Evolutionary conservation across 2,888 invertebrate species (phyloP).

Genomic region (Helleia helle): DNA sequence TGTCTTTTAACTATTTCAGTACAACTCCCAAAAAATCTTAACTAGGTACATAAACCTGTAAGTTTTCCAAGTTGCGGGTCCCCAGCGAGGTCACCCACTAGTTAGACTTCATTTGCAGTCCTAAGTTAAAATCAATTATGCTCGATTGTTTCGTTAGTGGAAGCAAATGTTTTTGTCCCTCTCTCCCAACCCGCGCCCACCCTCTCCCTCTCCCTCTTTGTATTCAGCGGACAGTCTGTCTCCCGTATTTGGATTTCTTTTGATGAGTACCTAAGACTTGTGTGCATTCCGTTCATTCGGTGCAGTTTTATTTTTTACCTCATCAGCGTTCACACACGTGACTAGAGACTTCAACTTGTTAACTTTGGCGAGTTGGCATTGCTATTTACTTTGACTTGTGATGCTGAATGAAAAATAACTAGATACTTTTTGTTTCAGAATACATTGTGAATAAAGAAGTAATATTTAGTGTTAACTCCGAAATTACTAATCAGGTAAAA

Average conservation of each 20-base stretch:
- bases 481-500: too few species aligned
- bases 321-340: constrained; percentile 21
- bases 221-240: constrained; percentile 56
- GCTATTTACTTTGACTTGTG: neutral
- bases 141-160: constrained; percentile 68
- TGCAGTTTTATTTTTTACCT: constrained; percentile 23
- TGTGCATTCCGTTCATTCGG: constrained; percentile 31
- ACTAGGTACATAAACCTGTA: too few species aligned
- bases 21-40: too few species aligned
- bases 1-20: too few species aligned
- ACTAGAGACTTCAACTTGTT: constrained; percentile 10
- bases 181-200: constrained; percentile 19
- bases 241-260: constrained; percentile 62
- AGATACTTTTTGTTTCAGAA: too few species aligned
- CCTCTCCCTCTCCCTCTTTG: constrained; percentile 35
- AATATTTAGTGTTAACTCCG: too few species aligned
- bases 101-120: constrained; percentile 53
- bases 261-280: constrained; percentile 45
- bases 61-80: too few species aligned
- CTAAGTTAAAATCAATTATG: constrained; percentile 70
- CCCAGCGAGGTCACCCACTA: constrained; percentile 10
- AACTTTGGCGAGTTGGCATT: neutral
- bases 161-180: constrained; percentile 54
- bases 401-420: too few species aligned
- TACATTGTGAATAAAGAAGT: too few species aligned